Evolutionary conservation across 2,888 invertebrate species (phyloP), one percentile per base, ranked within the genome.

Genomic region (Yponomeuta cagnagella): DNA sequence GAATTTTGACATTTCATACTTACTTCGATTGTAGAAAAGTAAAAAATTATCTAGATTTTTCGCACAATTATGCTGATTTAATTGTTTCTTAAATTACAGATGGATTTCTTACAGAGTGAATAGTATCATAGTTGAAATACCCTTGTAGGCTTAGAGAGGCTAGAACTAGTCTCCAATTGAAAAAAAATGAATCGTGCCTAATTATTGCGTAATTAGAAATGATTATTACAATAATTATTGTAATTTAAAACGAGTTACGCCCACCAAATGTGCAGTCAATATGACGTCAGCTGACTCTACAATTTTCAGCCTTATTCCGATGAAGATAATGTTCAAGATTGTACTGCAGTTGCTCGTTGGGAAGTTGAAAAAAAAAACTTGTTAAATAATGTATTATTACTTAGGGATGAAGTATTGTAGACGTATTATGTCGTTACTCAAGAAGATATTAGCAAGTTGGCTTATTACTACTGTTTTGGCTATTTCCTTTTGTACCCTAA

Each of bases 171-270:
- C 80, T 82, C 82, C 80, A 78, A 15, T 15, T 58, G 52, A 58
- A 58, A 58, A 58, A 77, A 88, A 82, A 85, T 88, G 88, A 90
- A 88, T 88, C 83, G 91, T 92, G 91, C 91, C 91, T 92, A 85
- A 86, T 86, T 80, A 84, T 85, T 75, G 82, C 74, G 77, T 79
- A 75, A 76, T 75, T 73, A 76, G 73, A 78, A 78, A 78, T 63
- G 67, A 72, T 43, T 43, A 43, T 43, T 43, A 43, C 43, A 43
- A n/a, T 74, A 74, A 71, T 67, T 65, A 65, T 48, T 68, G 33
- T 68, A 68, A 30, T 48, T 37, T 10, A n/a, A 63, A 58, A 58
- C 52, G 52, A 12, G 52, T 58, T 58, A 43, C 43, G 43, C 43
- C 43, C 43, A 43, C 43, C 43, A 58, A 58, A 58, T 58, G 52